Evolutionary conservation across 2,888 invertebrate genomes (phyloP), one percentile per base, ranked within the genome.

Genomic region (Cancer borealis): DNA sequence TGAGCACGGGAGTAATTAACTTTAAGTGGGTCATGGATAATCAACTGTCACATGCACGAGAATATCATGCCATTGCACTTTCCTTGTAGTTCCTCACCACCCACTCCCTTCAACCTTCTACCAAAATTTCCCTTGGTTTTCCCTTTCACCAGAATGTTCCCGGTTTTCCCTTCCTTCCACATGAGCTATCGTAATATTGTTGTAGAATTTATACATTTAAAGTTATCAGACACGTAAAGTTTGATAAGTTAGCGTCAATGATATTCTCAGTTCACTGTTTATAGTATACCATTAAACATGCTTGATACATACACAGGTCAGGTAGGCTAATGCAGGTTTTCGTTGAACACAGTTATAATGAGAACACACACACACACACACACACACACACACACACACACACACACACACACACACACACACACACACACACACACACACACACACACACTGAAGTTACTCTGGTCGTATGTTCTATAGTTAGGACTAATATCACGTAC

Each of bases 141-240:
- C 54, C 54, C 54, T 54, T 12, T 12, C 49, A 10, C 54, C 12
- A 12, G 12, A 3, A 54, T 54, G 6, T 54, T 14, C 54, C 17
- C 14, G 12, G 10, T 54, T 17, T 54, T 54, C 54, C 12, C 12
- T 49, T 49, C 14, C 17, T 54, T 54, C 54, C 21, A 6, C 0
- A 66, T 21, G n/a, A 66, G n/a, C 66, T 66, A 66, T n/a, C 66
- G 66, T 66, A 66, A 66, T n/a, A 66, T 66, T 66, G n/a, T 6
- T n/a, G 66, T 66, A 66, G 66, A 21, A 66, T 66, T 66, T n/a
- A 66, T 66, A n/a, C 66, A 66, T 66, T 66, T 66, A 66, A 66
- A 66, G 66, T 66, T 66, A 66, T 66, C 66, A 66, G n/a, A n/a
- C 6, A 66, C n/a, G n/a, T n/a, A 66, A 66, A 66, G 66, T 66